Conservation (phyloP, 2,797 vertebrate species). For the Tragopan temminckii region DNA sequence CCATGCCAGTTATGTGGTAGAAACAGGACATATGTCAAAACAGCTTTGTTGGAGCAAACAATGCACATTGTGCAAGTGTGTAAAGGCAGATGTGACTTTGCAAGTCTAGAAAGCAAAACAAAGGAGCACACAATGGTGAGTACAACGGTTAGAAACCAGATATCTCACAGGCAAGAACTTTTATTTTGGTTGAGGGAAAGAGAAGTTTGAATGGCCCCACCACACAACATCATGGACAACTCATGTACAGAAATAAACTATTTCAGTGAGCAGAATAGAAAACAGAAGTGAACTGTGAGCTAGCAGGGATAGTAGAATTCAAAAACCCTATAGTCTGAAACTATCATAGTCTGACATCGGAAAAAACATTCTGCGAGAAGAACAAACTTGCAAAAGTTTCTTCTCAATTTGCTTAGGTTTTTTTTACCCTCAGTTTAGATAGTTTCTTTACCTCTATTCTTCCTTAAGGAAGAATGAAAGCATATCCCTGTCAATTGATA, state of each 20-base stretch:
- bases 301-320: neutral
- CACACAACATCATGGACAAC: neutral
- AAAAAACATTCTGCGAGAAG: neutral
- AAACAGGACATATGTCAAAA: neutral
- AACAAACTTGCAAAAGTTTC: too few relatives aligned
- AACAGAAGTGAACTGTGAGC: neutral
- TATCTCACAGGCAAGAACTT: neutral
- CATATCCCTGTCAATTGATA: neutral
- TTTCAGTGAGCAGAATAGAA: neutral
- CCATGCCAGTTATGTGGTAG: neutral
- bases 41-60: neutral
- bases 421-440: neutral
- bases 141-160: neutral
- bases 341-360: neutral
- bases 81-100: neutral
- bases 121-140: neutral
- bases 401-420: neutral
- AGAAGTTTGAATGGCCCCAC: neutral
- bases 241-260: neutral
- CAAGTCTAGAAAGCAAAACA: neutral
- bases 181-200: neutral
- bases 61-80: rapidly evolving
- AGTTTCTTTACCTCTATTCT: neutral
- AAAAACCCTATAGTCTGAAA: neutral
- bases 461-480: constrained; percentile 10